Percentiles rank a stretch among this genome's conserved stretches.
phyloP scores from a whole-genome alignment of 2,888 invertebrate species.

The Dynastes grantii region DNA sequence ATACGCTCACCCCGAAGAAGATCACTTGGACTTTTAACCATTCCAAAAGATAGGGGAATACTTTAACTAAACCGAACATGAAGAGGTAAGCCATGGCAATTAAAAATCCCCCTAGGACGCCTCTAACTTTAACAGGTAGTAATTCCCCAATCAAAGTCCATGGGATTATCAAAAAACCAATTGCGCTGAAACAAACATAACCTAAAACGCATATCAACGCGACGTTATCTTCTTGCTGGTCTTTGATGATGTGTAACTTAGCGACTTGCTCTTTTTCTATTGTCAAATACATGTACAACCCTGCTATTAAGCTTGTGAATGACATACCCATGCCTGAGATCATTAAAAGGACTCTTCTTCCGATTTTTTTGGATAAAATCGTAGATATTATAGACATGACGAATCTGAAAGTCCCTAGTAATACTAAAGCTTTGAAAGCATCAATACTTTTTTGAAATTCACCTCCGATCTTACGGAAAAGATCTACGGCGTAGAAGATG shows the following conservation, averaged over 20 bases:
- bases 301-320: constrained; percentile 69
- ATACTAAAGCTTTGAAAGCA: constrained; percentile 71
- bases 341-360: constrained; percentile 72
- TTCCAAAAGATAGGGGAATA: constrained; percentile 71
- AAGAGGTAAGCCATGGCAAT: constrained; percentile 73
- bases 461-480: constrained; percentile 72
- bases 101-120: constrained; percentile 72
- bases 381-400: constrained; percentile 72
- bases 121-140: constrained; percentile 72
- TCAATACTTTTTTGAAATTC: constrained; percentile 69
- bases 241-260: neutral
- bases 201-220: constrained; percentile 70
- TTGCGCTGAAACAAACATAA: constrained; percentile 73
- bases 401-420: constrained; percentile 73
- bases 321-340: constrained; percentile 73
- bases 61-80: constrained; percentile 73
- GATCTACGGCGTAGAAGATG: constrained; percentile 74
- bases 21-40: constrained; percentile 68
- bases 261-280: constrained; percentile 55
- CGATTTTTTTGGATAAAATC: constrained; percentile 70
- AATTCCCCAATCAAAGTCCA: constrained; percentile 75
- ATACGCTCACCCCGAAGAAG: constrained; percentile 71
- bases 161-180: constrained; percentile 74
- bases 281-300: constrained; percentile 64
- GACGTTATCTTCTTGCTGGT: constrained; percentile 66